Percentiles rank a stretch among this genome's conserved stretches.
These are phyloP conservation scores for Anastrepha obliqua DNA, from an alignment of 1,140 invertebrate genomes.

Conservation along the genomic window DNA sequence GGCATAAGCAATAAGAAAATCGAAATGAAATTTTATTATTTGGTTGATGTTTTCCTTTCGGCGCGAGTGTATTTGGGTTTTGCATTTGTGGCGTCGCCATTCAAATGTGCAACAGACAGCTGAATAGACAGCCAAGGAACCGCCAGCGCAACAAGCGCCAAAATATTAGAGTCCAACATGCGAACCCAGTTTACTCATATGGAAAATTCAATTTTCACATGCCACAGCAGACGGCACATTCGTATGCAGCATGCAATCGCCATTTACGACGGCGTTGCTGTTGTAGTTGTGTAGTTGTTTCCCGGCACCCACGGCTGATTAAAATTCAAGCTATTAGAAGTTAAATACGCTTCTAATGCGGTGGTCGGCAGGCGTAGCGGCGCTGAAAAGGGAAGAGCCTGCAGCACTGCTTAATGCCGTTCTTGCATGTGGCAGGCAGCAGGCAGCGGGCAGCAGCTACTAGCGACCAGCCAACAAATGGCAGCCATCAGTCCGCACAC, in stretches of 20 bases:
- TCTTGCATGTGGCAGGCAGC: constrained; percentile 40
- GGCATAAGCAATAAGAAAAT: not conserved
- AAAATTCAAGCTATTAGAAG: constrained; percentile 46
- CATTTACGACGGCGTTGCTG: constrained; percentile 9
- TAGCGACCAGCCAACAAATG: not conserved
- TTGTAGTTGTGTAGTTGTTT: not conserved
- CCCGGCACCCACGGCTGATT: constrained; percentile 45
- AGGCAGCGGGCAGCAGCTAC: not conserved
- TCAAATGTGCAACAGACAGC: not conserved
- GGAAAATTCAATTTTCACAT: constrained; percentile 55
- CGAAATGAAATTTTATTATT: not conserved
- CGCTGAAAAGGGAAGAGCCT: not conserved
- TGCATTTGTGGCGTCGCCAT: not conserved
- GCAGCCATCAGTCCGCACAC: constrained; percentile 3
- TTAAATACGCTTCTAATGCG: not conserved
- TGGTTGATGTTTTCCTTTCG: not conserved
- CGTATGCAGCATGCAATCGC: not conserved
- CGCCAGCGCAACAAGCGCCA: not conserved
- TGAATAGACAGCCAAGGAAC: not conserved
- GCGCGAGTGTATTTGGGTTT: not conserved
- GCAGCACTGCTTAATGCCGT: constrained; percentile 45
- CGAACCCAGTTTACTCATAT: not conserved
- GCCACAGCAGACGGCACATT: constrained; percentile 51
- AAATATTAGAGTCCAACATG: not conserved
- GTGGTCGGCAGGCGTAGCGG: not conserved